These are phyloP conservation scores for Ambastaia sidthimunki DNA, from an alignment of 2,797 vertebrate genomes.

Conservation along the genomic window DNA sequence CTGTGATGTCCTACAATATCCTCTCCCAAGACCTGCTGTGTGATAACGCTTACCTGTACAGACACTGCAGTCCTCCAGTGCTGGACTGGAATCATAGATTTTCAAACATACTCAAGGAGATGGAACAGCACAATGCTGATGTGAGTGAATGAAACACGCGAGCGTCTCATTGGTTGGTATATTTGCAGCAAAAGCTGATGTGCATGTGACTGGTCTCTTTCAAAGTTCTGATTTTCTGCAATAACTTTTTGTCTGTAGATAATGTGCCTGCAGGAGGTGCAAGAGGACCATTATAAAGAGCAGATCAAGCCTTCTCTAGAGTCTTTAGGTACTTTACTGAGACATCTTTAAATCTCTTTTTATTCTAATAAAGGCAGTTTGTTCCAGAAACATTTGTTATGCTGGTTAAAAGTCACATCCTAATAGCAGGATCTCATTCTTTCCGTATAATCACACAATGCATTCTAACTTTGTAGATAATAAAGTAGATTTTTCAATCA, in stretches of 20 bases:
- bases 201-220: neutral
- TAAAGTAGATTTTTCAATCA: neutral
- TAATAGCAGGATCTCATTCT: too few relatives aligned
- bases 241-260: slow-evolving; percentile 75
- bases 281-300: slow-evolving; percentile 88
- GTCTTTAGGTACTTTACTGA: slow-evolving; percentile 81
- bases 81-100: slow-evolving; percentile 87
- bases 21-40: slow-evolving; percentile 92
- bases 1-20: slow-evolving; percentile 96
- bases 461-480: neutral
- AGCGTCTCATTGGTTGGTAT: neutral
- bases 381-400: too few relatives aligned
- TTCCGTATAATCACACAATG: too few relatives aligned
- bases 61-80: slow-evolving; percentile 81
- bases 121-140: slow-evolving; percentile 85
- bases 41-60: slow-evolving; percentile 89
- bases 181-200: neutral
- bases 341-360: too few relatives aligned
- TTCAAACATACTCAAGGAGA: slow-evolving; percentile 88
- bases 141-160: slow-evolving; percentile 76
- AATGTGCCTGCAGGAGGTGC: slow-evolving; percentile 96
- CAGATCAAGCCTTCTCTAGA: slow-evolving; percentile 91
- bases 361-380: too few relatives aligned
- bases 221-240: neutral
- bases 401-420: too few relatives aligned